Percentiles rank a stretch among this genome's conserved stretches.
Conservation (phyloP, 2,888 invertebrate species). For the Drosophila mayaguana region DNA sequence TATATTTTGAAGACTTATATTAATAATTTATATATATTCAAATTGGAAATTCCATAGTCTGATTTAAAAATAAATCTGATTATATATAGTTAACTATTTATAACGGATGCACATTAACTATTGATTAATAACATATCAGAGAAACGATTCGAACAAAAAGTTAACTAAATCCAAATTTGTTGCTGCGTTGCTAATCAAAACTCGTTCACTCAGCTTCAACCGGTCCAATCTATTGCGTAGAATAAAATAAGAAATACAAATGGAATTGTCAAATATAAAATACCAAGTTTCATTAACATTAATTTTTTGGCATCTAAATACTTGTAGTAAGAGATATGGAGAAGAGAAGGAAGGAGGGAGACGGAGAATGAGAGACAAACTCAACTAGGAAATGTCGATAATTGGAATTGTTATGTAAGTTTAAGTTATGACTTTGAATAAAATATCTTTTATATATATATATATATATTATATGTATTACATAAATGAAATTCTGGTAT, state of each 20-base stretch:
- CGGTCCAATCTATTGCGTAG: slow-evolving; percentile 4
- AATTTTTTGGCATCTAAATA: background rate
- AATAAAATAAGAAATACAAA: background rate
- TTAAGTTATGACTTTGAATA: background rate
- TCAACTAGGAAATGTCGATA: background rate
- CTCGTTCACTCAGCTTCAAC: background rate
- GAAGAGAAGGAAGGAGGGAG: background rate
- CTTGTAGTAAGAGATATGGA: background rate
- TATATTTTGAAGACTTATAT: background rate
- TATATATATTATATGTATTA: background rate
- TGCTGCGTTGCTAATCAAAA: background rate
- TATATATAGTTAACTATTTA: background rate
- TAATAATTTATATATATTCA: background rate
- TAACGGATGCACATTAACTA: background rate
- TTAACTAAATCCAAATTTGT: background rate
- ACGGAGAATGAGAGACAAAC: background rate
- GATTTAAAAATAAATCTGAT: slow-evolving; percentile 1
- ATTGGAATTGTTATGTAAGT: background rate
- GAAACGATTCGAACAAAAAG: background rate
- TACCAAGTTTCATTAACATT: slow-evolving; percentile 9
- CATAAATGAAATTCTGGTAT: background rate
- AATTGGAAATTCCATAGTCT: background rate
- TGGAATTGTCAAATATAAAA: background rate
- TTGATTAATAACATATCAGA: background rate
- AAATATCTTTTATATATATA: too few species aligned